These are phyloP conservation scores for Hippocampus guttulatus DNA, from an alignment of 2,113 vertebrate genomes.

Conservation along the genomic window DNA sequence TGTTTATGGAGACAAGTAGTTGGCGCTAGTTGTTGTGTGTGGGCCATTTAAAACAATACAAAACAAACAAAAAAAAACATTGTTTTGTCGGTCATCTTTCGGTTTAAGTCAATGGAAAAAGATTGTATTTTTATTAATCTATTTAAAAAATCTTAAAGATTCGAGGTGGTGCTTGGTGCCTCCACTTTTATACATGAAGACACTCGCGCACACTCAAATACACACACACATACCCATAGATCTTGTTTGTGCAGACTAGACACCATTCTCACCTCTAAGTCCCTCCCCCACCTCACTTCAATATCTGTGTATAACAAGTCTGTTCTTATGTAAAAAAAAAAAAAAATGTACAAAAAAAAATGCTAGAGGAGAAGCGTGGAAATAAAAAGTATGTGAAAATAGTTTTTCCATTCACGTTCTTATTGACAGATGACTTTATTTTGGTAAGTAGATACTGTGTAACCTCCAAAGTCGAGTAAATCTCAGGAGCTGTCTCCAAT, in stretches of 20 bases:
- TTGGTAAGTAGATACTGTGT: not conserved
- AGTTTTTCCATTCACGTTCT: conserved; percentile 72
- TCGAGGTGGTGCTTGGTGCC: conserved; percentile 82
- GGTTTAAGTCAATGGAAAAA: conserved; percentile 88
- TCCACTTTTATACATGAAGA: conserved; percentile 64
- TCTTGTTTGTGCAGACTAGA: conserved; percentile 97
- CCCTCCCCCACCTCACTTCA: conserved; percentile 56
- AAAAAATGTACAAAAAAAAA: conserved; percentile 68
- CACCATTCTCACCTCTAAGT: conserved; percentile 74
- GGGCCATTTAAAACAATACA: conserved; percentile 77
- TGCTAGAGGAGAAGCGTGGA: conserved; percentile 97
- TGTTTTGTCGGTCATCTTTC: conserved; percentile 68
- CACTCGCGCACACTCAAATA: conserved; percentile 48
- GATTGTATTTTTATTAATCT: conserved; percentile 99
- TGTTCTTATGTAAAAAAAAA: conserved; percentile 94
- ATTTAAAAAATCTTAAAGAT: conserved; percentile 94
- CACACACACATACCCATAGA: conserved; percentile 80
- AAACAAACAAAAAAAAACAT: conserved; percentile 1
- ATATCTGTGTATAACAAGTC: conserved; percentile 96
- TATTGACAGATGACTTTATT: not conserved
- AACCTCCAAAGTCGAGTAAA: not conserved
- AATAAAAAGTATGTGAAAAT: conserved; percentile 98
- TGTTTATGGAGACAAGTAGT: conserved; percentile 93
- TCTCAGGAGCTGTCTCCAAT: not conserved
- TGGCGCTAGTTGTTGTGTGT: conserved; percentile 96